phyloP scores from a whole-genome alignment of 2,888 invertebrate genomes.

The Crematogaster levior region DNA sequence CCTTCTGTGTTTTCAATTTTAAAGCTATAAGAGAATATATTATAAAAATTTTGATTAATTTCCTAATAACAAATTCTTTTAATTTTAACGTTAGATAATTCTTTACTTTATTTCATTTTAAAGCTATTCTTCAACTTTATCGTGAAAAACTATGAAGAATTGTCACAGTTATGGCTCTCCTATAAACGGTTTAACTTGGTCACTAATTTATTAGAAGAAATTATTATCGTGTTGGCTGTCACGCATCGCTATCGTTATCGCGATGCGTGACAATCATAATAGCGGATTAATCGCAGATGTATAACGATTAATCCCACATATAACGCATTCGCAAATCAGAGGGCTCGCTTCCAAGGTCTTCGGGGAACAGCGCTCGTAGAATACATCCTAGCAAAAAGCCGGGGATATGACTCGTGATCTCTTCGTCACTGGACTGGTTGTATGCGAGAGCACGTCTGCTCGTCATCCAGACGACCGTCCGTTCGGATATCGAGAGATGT shows the following conservation, averaged over 20 bases:
- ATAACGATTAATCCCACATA: conserved; percentile 30
- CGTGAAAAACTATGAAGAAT: background rate
- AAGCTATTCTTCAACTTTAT: background rate
- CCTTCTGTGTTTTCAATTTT: background rate
- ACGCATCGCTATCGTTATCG: background rate
- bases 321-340: conserved; percentile 16
- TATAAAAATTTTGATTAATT: background rate
- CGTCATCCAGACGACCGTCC: background rate
- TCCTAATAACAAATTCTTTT: background rate
- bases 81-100: background rate
- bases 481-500: conserved; percentile 2
- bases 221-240: conserved; percentile 1
- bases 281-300: conserved; percentile 12
- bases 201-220: conserved; percentile 8
- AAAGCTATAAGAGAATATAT: background rate
- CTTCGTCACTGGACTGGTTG: background rate
- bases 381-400: background rate
- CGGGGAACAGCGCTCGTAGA: background rate
- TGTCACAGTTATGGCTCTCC: background rate
- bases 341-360: conserved; percentile 9
- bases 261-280: conserved; percentile 19
- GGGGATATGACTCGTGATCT: background rate
- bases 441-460: background rate
- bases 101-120: background rate
- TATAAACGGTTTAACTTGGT: too few relatives aligned